A percentile compares a stretch with the other conserved stretches of the same genome.
These are phyloP conservation scores for Pollenia labialis DNA, from an alignment of 2,888 invertebrate species.

Conservation along the genomic window DNA sequence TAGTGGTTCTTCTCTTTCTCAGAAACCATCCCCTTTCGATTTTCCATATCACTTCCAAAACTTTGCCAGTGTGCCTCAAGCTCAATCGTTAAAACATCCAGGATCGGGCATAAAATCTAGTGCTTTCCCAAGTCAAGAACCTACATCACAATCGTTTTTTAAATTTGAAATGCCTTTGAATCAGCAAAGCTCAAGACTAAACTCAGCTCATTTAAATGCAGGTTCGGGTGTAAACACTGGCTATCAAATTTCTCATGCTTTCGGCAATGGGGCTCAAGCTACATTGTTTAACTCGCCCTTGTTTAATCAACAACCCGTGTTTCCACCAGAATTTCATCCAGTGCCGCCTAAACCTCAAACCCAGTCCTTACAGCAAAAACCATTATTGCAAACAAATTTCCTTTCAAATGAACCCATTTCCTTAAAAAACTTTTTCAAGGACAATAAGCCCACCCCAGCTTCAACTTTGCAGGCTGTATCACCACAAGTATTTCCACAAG, in stretches of 20 bases:
- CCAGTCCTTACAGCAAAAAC: conserved; percentile 78
- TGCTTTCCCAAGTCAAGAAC: conserved; percentile 77
- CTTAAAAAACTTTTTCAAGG: conserved; percentile 76
- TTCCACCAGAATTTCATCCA: conserved; percentile 80
- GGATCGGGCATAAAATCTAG: conserved; percentile 67
- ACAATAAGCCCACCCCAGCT: conserved; percentile 78
- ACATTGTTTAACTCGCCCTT: conserved; percentile 80
- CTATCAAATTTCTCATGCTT: conserved; percentile 83
- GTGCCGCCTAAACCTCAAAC: conserved; percentile 78
- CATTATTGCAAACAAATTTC: conserved; percentile 81
- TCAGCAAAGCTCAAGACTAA: conserved; percentile 69
- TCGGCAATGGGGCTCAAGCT: conserved; percentile 78
- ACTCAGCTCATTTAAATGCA: conserved; percentile 60
- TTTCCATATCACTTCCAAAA: conserved; percentile 82
- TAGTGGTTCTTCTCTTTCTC: conserved; percentile 35
- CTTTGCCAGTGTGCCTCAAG: conserved; percentile 77
- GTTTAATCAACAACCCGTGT: conserved; percentile 77
- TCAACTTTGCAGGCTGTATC: conserved; percentile 79
- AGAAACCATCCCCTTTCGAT: conserved; percentile 76
- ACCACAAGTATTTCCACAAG: conserved; percentile 78
- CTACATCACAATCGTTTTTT: conserved; percentile 83
- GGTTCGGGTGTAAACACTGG: conserved; percentile 82
- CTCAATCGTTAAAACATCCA: conserved; percentile 76
- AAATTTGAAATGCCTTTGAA: conserved; percentile 83
- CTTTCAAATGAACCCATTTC: conserved; percentile 80